Percentiles rank a stretch among this genome's conserved stretches.
Evolutionary conservation across 2,888 invertebrate species (phyloP).

Genomic region (Galeopsomyia nigrocyanea): DNA sequence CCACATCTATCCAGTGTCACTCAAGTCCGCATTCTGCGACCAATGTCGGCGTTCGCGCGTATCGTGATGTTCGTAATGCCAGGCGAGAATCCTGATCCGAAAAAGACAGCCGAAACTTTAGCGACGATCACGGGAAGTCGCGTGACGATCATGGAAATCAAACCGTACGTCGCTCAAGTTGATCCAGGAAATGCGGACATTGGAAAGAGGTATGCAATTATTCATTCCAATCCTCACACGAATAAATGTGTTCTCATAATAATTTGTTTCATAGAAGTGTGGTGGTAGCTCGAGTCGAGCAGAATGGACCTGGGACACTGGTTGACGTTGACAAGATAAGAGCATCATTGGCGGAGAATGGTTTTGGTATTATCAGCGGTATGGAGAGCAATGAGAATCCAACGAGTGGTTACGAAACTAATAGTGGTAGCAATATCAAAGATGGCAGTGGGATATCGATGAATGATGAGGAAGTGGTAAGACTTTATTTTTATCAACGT

Average conservation of each 20-base stretch:
- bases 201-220: constrained; percentile 57
- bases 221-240: background rate
- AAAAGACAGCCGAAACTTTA: constrained; percentile 81
- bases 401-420: constrained; percentile 7
- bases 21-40: constrained; percentile 72
- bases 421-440: constrained; percentile 41
- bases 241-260: background rate
- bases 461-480: constrained; percentile 61
- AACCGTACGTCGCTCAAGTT: constrained; percentile 72
- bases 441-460: constrained; percentile 46
- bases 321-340: constrained; percentile 66
- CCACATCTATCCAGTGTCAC: constrained; percentile 83
- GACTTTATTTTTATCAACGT: constrained; percentile 41
- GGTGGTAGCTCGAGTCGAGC: constrained; percentile 64
- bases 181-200: constrained; percentile 50
- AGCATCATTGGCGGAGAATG: constrained; percentile 62
- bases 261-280: constrained; percentile 61
- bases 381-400: constrained; percentile 48
- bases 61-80: constrained; percentile 88
- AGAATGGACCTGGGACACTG: constrained; percentile 59
- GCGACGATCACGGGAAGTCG: constrained; percentile 84
- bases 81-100: constrained; percentile 80
- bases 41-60: constrained; percentile 79
- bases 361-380: constrained; percentile 63
- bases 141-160: constrained; percentile 81